Evolutionary conservation across 2,888 invertebrate species (phyloP).

Genomic region (Aspidapion aeneum): DNA sequence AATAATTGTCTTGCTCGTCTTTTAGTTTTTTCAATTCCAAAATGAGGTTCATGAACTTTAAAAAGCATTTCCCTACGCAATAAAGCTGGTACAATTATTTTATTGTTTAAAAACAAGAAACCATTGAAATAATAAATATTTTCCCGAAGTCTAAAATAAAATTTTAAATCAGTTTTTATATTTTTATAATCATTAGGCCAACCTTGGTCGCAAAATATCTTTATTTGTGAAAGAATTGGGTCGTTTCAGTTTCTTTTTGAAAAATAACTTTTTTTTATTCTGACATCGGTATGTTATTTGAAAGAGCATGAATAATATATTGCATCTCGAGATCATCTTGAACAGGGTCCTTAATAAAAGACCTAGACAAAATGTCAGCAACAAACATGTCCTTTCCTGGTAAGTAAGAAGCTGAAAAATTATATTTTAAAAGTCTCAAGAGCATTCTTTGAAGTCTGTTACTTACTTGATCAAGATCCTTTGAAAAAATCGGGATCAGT

Average conservation of each 20-base stretch:
- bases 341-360: background rate
- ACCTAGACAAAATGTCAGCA: slow-evolving; percentile 14
- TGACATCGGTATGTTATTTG: background rate
- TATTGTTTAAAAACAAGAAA: slow-evolving; percentile 17
- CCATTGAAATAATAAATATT: slow-evolving; percentile 15
- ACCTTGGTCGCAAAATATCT: no score
- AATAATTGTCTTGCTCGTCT: slow-evolving; percentile 19
- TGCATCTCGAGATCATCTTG: background rate
- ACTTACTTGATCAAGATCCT: slow-evolving; percentile 1
- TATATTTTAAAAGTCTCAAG: slow-evolving; percentile 15
- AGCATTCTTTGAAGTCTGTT: slow-evolving; percentile 8
- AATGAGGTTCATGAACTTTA: slow-evolving; percentile 30
- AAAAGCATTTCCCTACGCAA: slow-evolving; percentile 23
- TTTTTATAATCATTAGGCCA: slow-evolving; percentile 10
- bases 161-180: background rate
- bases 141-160: background rate
- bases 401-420: slow-evolving; percentile 9
- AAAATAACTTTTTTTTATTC: slow-evolving; percentile 13
- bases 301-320: slow-evolving; percentile 1
- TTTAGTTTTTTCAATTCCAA: slow-evolving; percentile 33
- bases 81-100: slow-evolving; percentile 27
- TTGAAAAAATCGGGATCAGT: background rate
- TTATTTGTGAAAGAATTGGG: background rate
- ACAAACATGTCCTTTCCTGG: slow-evolving; percentile 15
- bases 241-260: slow-evolving; percentile 9